These are phyloP conservation scores for Pterobdella sp. DNA, from an alignment of 2,888 invertebrate species.

Conservation along the genomic window DNA sequence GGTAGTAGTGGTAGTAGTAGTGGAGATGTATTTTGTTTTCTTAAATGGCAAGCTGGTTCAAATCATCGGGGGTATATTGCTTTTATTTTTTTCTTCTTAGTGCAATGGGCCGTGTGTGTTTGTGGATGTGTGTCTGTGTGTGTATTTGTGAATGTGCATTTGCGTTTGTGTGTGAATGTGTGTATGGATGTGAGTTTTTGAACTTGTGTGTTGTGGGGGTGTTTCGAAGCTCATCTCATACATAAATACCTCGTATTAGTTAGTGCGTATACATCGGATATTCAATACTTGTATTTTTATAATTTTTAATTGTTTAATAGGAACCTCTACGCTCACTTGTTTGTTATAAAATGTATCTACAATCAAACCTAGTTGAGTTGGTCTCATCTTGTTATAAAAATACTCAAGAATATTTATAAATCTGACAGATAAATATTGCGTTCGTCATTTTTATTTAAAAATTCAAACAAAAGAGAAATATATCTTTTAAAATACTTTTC, in stretches of 20 bases:
- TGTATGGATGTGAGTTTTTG: constrained; percentile 2
- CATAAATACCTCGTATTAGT: neutral
- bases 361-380: too few species aligned
- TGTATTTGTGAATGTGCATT: neutral
- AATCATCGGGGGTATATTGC: constrained; percentile 13
- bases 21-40: neutral
- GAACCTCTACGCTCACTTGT: too few species aligned
- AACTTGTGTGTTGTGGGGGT: neutral
- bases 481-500: too few species aligned
- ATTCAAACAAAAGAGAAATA: too few species aligned
- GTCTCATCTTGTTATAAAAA: too few species aligned
- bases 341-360: too few species aligned
- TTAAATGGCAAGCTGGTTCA: constrained; percentile 19
- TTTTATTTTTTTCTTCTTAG: constrained; percentile 3
- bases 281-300: neutral
- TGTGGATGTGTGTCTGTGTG: constrained; percentile 17
- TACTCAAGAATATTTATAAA: too few species aligned
- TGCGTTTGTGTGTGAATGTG: neutral
- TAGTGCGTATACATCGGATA: too few species aligned
- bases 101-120: neutral
- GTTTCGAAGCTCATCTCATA: neutral
- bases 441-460: too few species aligned
- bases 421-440: too few species aligned
- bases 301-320: neutral
- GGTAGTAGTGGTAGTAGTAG: neutral